These are phyloP conservation scores for Lasioglossum zephyrum DNA, from an alignment of 2,888 invertebrate species.

Conservation along the genomic window DNA sequence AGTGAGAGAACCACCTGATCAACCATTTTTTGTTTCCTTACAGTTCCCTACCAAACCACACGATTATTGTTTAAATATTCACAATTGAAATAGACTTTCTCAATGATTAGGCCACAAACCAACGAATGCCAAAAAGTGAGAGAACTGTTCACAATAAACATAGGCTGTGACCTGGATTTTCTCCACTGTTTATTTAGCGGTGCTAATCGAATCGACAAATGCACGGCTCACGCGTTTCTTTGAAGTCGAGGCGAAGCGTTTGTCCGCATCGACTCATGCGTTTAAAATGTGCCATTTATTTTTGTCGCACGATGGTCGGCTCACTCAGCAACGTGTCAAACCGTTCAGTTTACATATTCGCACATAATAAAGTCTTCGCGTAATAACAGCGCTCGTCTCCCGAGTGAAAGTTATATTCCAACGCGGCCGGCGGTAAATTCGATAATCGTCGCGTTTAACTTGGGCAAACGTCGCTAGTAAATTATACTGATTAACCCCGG, in stretches of 20 bases:
- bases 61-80: no score
- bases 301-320: neutral
- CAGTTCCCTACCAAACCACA: no score
- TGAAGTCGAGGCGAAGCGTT: neutral
- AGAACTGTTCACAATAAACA: neutral
- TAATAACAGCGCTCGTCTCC: constrained; percentile 17
- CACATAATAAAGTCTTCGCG: constrained; percentile 5
- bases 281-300: neutral
- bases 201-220: neutral
- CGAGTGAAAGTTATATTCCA: constrained; percentile 30
- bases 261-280: neutral
- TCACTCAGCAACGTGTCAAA: neutral
- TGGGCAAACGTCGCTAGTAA: neutral
- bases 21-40: no score
- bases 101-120: neutral
- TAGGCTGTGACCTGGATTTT: neutral
- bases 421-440: constrained; percentile 14
- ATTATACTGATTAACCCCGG: constrained; percentile 4
- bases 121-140: neutral
- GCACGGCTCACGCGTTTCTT: neutral
- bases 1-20: neutral
- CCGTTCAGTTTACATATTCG: constrained; percentile 1
- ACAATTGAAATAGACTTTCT: neutral
- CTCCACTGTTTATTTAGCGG: neutral
- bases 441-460: constrained; percentile 7